These are phyloP conservation scores for Chalcosyrphus nemorum DNA, from an alignment of 2,888 invertebrate genomes.

Conservation along the genomic window DNA sequence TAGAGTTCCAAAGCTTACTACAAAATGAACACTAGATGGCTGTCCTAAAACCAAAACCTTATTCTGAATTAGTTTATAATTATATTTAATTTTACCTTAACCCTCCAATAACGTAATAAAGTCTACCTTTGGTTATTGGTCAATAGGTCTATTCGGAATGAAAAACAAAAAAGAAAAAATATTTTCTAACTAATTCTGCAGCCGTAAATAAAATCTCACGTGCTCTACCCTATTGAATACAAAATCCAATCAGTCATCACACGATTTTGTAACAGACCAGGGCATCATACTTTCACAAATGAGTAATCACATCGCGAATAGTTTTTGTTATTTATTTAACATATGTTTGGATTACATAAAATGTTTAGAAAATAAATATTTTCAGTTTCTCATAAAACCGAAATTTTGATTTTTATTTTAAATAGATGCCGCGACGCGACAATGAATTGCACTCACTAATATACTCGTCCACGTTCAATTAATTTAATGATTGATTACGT, in stretches of 20 bases:
- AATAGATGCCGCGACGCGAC: slow-evolving; percentile 24
- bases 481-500: slow-evolving; percentile 58
- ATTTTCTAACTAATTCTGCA: background rate
- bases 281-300: slow-evolving; percentile 22
- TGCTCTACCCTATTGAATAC: background rate
- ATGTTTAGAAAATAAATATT: slow-evolving; percentile 55
- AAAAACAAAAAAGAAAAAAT: too few species aligned
- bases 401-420: slow-evolving; percentile 25
- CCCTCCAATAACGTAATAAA: too few species aligned
- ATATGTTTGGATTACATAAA: slow-evolving; percentile 53
- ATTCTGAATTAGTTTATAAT: too few species aligned
- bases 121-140: too few species aligned
- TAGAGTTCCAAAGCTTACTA: too few species aligned
- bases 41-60: too few species aligned
- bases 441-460: slow-evolving; percentile 60
- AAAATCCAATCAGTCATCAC: slow-evolving; percentile 2
- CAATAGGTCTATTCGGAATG: too few species aligned
- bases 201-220: background rate
- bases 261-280: slow-evolving; percentile 17
- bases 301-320: slow-evolving; percentile 46
- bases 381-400: slow-evolving; percentile 27
- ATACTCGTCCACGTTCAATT: slow-evolving; percentile 66
- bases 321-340: slow-evolving; percentile 38
- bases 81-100: too few species aligned
- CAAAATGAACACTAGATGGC: too few species aligned